Conservation (phyloP, 2,888 invertebrate genomes). For the Drosophila robusta region DNA sequence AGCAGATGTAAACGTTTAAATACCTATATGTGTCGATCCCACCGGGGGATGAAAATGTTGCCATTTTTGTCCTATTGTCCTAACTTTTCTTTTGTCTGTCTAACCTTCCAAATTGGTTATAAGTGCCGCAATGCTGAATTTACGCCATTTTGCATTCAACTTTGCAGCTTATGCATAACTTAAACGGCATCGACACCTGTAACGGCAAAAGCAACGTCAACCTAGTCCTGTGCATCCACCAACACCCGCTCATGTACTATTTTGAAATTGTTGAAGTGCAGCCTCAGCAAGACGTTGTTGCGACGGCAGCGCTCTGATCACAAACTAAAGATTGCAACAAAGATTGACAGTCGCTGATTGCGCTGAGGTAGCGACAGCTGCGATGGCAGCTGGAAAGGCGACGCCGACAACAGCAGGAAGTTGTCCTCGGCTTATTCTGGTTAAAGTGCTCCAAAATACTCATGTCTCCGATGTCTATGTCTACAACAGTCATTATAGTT, state of each 20-base stretch:
- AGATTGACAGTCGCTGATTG: constrained; percentile 78
- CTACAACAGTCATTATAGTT: constrained; percentile 70
- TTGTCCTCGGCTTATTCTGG: constrained; percentile 50
- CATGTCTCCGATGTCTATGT: constrained; percentile 22
- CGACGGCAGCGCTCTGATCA: constrained; percentile 48
- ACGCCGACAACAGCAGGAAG: constrained; percentile 31
- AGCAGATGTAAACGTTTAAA: constrained; percentile 60
- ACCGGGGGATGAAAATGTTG: constrained; percentile 31
- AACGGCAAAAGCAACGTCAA: constrained; percentile 13
- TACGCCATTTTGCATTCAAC: constrained; percentile 63
- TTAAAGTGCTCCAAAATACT: constrained; percentile 31
- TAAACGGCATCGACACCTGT: constrained; percentile 38
- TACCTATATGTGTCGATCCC: constrained; percentile 31
- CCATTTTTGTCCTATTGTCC: constrained; percentile 1
- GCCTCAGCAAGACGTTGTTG: constrained; percentile 39
- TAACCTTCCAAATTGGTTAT: constrained; percentile 55
- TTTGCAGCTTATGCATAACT: constrained; percentile 59
- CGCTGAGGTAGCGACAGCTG: constrained; percentile 49
- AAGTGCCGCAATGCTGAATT: constrained; percentile 65
- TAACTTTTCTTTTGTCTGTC: constrained; percentile 3
- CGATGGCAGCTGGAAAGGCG: constrained; percentile 34
- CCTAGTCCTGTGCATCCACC: background rate
- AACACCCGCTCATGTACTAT: constrained; percentile 9
- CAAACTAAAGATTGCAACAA: constrained; percentile 72
- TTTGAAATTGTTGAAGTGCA: constrained; percentile 54